A percentile compares a stretch with the other conserved stretches of the same genome.
Conservation (phyloP, 1,140 invertebrate genomes). For the Camponotus floridanus region DNA sequence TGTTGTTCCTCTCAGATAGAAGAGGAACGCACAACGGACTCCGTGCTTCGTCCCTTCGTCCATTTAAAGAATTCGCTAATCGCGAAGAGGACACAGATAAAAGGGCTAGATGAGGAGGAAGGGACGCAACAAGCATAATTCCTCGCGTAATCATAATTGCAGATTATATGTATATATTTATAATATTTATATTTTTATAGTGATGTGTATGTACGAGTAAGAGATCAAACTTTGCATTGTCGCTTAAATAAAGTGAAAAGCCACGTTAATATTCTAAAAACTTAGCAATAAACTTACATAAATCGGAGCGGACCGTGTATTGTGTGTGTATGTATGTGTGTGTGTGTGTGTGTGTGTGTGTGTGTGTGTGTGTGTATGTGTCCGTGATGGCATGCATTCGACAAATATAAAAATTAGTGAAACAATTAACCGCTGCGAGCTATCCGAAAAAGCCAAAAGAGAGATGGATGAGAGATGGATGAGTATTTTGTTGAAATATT, state of each 20-base stretch:
- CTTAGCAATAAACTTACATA: slow-evolving; percentile 69
- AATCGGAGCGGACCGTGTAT: slow-evolving; percentile 28
- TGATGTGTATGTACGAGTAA: slow-evolving; percentile 74
- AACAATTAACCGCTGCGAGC: slow-evolving; percentile 39
- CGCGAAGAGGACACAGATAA: neutral
- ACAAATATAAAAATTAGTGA: slow-evolving; percentile 23
- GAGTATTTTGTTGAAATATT: neutral
- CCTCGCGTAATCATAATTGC: slow-evolving; percentile 60
- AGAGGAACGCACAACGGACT: slow-evolving; percentile 20
- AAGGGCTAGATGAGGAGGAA: slow-evolving; percentile 3
- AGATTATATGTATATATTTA: slow-evolving; percentile 57
- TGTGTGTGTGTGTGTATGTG: slow-evolving; percentile 9
- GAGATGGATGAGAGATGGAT: neutral
- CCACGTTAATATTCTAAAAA: slow-evolving; percentile 63
- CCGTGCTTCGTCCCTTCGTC: slow-evolving; percentile 19
- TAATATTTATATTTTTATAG: slow-evolving; percentile 63
- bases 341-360: neutral
- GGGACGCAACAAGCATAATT: slow-evolving; percentile 69
- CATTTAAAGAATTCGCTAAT: slow-evolving; percentile 42
- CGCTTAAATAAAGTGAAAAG: slow-evolving; percentile 74
- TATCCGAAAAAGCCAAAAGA: slow-evolving; percentile 1
- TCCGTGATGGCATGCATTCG: neutral
- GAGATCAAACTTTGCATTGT: slow-evolving; percentile 81
- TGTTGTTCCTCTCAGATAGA: neutral
- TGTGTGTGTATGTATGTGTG: neutral